Evolutionary conservation across 1,140 invertebrate genomes (phyloP).

Genomic region (Eumeta japonica): DNA sequence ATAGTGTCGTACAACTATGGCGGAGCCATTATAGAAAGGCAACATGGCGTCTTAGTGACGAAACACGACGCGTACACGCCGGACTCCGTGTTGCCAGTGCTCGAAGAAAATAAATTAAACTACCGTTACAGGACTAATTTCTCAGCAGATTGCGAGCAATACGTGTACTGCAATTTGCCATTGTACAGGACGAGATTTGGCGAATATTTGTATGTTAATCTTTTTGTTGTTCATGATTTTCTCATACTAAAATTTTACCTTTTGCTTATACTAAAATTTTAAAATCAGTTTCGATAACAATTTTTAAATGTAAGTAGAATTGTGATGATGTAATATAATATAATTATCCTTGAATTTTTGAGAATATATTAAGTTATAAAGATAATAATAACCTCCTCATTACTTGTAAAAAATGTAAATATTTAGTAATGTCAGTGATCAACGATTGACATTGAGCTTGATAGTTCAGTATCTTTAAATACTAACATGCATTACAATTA

Average conservation of each 20-base stretch:
- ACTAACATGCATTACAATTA: too few relatives aligned
- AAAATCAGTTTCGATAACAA: neutral
- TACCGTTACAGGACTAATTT: conserved; percentile 8
- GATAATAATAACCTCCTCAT: too few relatives aligned
- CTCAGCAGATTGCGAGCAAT: conserved; percentile 16
- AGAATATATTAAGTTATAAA: too few relatives aligned
- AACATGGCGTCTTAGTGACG: conserved; percentile 24
- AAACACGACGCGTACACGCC: conserved; percentile 24
- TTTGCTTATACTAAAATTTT: neutral
- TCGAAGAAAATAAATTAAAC: conserved; percentile 6
- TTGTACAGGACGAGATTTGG: conserved; percentile 24
- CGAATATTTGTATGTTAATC: conserved; percentile 21
- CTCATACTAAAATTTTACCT: neutral
- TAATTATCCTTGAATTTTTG: neutral
- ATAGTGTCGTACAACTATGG: conserved; percentile 20
- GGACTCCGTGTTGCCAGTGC: conserved; percentile 8
- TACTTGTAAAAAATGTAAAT: too few relatives aligned
- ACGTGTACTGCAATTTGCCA: conserved; percentile 32
- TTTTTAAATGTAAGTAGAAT: neutral
- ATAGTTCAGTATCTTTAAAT: too few relatives aligned
- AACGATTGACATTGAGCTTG: too few relatives aligned
- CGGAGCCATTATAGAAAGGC: conserved; percentile 3
- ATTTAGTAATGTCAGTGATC: too few relatives aligned
- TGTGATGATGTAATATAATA: neutral
- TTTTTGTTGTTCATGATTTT: conserved; percentile 1